These are phyloP conservation scores for Caranx melampygus DNA, from an alignment of 2,113 vertebrate genomes.

Conservation along the genomic window DNA sequence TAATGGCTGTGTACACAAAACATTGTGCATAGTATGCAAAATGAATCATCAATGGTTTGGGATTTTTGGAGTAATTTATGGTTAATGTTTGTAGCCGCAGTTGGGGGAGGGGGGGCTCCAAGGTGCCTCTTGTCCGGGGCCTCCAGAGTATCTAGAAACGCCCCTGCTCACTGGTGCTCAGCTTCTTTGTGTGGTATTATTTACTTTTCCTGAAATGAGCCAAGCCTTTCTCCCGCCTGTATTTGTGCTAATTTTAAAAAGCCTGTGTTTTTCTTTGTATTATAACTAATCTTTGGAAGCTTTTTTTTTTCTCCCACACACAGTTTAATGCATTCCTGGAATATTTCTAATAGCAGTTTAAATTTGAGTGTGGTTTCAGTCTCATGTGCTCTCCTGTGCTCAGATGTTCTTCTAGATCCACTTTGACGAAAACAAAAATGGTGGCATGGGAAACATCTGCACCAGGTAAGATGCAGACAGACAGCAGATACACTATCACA, in stretches of 20 bases:
- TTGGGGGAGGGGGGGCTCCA: no score
- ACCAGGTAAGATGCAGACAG: conserved; percentile 1
- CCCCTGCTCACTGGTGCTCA: not conserved
- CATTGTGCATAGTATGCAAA: no score
- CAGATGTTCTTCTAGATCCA: not conserved
- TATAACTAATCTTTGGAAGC: not conserved
- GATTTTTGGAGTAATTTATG: no score
- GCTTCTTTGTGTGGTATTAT: not conserved
- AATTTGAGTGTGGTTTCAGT: conserved; percentile 14
- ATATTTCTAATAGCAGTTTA: conserved; percentile 2
- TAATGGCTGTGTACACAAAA: no score
- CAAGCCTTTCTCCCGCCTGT: not conserved
- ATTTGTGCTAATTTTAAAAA: conserved; percentile 12
- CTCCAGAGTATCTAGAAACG: no score
- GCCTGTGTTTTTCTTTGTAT: not conserved
- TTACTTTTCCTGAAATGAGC: conserved; percentile 11
- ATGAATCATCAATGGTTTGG: no score
- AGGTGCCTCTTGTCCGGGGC: no score
- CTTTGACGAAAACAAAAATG: not conserved
- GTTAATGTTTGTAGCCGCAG: no score
- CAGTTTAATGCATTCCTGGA: not conserved
- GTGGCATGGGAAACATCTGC: not conserved
- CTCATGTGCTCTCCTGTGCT: not conserved
- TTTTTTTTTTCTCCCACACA: not conserved
- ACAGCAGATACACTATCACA: not conserved